Conservation (phyloP, 2,797 vertebrate genomes). For the Naso thynnoides region DNA sequence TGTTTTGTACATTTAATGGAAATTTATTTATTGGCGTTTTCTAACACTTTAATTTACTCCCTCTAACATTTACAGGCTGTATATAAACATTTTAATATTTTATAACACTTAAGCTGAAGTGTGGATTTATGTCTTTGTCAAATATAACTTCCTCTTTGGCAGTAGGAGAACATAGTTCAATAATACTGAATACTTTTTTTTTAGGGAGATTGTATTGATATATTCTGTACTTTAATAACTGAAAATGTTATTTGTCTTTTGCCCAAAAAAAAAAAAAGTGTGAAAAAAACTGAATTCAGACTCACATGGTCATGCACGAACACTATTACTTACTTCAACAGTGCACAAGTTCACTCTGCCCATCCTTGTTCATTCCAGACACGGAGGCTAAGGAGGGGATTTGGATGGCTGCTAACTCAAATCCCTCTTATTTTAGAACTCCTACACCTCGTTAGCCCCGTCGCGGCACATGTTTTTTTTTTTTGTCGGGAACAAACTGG, state of each 20-base stretch:
- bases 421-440: conserved; percentile 67
- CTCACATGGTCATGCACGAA: not conserved
- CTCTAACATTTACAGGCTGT: too few species aligned
- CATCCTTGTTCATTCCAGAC: conserved; percentile 25
- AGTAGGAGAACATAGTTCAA: not conserved
- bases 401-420: conserved; percentile 60
- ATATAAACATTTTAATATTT: not conserved
- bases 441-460: conserved; percentile 59
- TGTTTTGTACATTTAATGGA: too few species aligned
- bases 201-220: not conserved
- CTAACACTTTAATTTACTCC: not conserved
- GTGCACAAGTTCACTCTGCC: conserved; percentile 24
- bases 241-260: too few species aligned
- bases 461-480: conserved; percentile 53
- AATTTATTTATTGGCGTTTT: too few species aligned
- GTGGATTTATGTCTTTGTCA: not conserved
- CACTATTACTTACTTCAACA: conserved; percentile 15
- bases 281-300: too few species aligned
- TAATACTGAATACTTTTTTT: not conserved
- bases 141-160: not conserved
- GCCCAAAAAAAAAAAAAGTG: too few species aligned
- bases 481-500: conserved; percentile 68
- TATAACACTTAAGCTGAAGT: too few species aligned
- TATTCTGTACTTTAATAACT: not conserved
- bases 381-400: conserved; percentile 48